Conservation (phyloP, 2,888 invertebrate genomes). For the Nomada flava region DNA sequence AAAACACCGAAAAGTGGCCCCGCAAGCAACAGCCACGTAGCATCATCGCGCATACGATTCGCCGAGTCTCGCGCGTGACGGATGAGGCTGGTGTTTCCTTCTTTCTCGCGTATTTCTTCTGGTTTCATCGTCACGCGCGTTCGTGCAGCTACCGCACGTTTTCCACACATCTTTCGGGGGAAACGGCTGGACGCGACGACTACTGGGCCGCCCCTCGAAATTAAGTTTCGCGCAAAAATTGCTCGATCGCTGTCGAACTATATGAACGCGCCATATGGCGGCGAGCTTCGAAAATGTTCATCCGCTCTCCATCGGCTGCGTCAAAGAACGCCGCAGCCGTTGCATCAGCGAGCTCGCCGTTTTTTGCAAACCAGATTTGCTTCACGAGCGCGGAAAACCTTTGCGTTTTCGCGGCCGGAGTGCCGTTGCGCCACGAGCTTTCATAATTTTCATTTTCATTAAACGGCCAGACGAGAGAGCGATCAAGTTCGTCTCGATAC, state of each 20-base stretch:
- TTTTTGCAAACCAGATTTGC: constrained; percentile 20
- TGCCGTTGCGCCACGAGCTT: not conserved
- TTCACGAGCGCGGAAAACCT: not conserved
- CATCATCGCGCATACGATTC: constrained; percentile 53
- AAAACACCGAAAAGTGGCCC: constrained; percentile 64
- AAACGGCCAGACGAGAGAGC: not conserved
- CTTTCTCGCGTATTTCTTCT: not conserved
- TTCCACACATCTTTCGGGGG: not conserved
- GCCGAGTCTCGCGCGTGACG: constrained; percentile 57
- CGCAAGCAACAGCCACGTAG: constrained; percentile 48
- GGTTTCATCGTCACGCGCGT: not conserved
- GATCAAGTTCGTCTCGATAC: not conserved
- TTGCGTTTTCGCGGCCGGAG: not conserved
- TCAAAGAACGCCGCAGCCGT: constrained; percentile 5
- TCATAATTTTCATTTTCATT: not conserved
- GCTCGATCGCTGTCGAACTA: constrained; percentile 16
- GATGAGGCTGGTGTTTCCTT: constrained; percentile 51
- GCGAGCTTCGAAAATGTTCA: constrained; percentile 9
- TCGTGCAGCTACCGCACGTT: not conserved
- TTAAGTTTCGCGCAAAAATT: constrained; percentile 42
- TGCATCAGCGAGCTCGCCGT: constrained; percentile 2
- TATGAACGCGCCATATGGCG: constrained; percentile 43
- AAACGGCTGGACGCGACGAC: not conserved
- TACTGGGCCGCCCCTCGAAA: constrained; percentile 25
- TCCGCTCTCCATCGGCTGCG: not conserved